Evolutionary conservation across 2,797 vertebrate genomes (phyloP).

Genomic region (Xiphorhynchus erythropygius): DNA sequence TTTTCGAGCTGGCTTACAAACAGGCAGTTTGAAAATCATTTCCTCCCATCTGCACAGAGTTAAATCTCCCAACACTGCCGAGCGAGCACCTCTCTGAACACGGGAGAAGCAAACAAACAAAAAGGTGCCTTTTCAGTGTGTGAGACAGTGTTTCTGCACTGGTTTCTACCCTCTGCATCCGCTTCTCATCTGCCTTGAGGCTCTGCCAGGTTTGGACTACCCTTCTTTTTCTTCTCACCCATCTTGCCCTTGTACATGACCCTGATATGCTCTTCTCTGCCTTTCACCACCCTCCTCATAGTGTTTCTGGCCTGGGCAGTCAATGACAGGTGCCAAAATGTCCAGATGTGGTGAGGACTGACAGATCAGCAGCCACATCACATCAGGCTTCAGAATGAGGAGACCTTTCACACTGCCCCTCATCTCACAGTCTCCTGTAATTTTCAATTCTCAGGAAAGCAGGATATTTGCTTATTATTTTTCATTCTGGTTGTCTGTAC

Average conservation of each 20-base stretch:
- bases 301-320: neutral
- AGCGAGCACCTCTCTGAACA: neutral
- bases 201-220: neutral
- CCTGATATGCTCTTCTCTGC: neutral
- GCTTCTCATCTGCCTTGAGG: neutral
- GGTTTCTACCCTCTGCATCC: neutral
- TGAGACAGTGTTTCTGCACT: neutral
- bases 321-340: neutral
- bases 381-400: neutral
- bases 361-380: neutral
- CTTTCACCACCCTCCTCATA: neutral
- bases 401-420: neutral
- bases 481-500: neutral
- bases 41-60: constrained; percentile 21
- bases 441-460: neutral
- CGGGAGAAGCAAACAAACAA: neutral
- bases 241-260: accelerated
- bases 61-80: neutral
- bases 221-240: neutral
- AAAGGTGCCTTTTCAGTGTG: neutral
- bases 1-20: constrained; percentile 53
- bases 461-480: neutral
- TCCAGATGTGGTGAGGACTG: neutral
- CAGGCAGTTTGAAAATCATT: constrained; percentile 39
- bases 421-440: neutral